Evolutionary conservation across 2,113 vertebrate genomes (phyloP).

Genomic region (Setophaga coronata): DNA sequence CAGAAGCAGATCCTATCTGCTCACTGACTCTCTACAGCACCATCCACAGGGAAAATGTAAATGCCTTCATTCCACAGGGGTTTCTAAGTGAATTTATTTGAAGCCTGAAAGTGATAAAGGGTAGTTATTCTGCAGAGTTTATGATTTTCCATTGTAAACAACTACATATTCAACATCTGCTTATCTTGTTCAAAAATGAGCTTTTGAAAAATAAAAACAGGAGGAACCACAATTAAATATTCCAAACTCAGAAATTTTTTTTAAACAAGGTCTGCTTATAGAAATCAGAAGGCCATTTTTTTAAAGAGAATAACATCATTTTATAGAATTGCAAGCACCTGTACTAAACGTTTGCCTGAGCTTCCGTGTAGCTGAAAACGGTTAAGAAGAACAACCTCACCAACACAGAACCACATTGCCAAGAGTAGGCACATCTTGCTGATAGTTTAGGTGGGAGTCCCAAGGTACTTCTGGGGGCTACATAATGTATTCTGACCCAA

Average conservation of each 20-base stretch:
- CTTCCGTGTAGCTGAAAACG: background rate
- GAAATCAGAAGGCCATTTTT: background rate
- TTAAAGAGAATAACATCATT: background rate
- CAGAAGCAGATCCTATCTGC: background rate
- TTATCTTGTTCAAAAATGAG: background rate
- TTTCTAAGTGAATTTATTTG: background rate
- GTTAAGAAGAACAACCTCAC: background rate
- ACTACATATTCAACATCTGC: background rate
- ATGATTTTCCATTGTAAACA: background rate
- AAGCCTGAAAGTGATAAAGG: background rate
- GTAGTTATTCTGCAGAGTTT: background rate
- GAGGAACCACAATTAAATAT: background rate
- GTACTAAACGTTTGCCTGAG: background rate
- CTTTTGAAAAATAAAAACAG: background rate
- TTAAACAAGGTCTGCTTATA: background rate
- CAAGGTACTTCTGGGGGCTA: background rate
- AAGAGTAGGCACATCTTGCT: background rate
- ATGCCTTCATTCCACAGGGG: background rate
- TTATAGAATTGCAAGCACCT: background rate
- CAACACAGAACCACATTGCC: fast-evolving
- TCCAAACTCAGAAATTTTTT: background rate
- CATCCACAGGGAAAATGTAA: background rate
- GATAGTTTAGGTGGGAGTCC: background rate
- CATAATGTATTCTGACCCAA: background rate
- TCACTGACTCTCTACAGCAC: background rate